A percentile compares a stretch with the other conserved stretches of the same genome.
phyloP scores from a whole-genome alignment of 2,113 vertebrate species.

The Capricornis sumatraensis region DNA sequence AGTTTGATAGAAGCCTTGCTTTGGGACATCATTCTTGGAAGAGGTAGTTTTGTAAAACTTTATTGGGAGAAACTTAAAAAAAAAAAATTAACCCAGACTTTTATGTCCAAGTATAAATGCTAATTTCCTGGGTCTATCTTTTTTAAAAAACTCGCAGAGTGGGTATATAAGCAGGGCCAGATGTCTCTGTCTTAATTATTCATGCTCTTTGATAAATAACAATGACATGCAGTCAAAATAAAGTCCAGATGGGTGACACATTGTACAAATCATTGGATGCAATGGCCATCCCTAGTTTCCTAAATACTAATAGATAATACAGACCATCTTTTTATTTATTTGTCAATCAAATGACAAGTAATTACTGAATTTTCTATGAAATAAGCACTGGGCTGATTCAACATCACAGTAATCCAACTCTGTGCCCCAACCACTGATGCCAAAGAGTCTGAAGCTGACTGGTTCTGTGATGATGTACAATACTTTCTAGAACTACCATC shows the following conservation, averaged over 20 bases:
- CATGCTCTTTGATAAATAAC: constrained; percentile 32
- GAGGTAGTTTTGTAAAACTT: background rate
- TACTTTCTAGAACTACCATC: background rate
- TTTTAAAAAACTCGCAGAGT: background rate
- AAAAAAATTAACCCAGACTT: background rate
- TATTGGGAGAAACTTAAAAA: background rate
- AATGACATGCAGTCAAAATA: constrained; percentile 16
- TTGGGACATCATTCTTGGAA: background rate
- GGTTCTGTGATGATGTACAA: background rate
- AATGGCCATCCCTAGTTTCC: background rate
- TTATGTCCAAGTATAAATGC: constrained; percentile 2
- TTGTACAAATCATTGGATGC: background rate
- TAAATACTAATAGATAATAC: background rate
- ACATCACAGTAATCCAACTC: background rate
- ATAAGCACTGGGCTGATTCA: background rate
- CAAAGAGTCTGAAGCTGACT: background rate
- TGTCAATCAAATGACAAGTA: background rate
- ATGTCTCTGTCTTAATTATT: constrained; percentile 33
- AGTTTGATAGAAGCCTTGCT: background rate
- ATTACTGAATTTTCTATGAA: background rate
- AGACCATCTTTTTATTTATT: background rate
- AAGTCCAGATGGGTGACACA: constrained; percentile 21
- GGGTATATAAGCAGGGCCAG: background rate
- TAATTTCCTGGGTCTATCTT: background rate
- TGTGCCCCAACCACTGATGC: background rate